A percentile compares a stretch with the other conserved stretches of the same genome.
phyloP scores from a whole-genome alignment of 2,888 invertebrate genomes.

The Ceriagrion tenellum region DNA sequence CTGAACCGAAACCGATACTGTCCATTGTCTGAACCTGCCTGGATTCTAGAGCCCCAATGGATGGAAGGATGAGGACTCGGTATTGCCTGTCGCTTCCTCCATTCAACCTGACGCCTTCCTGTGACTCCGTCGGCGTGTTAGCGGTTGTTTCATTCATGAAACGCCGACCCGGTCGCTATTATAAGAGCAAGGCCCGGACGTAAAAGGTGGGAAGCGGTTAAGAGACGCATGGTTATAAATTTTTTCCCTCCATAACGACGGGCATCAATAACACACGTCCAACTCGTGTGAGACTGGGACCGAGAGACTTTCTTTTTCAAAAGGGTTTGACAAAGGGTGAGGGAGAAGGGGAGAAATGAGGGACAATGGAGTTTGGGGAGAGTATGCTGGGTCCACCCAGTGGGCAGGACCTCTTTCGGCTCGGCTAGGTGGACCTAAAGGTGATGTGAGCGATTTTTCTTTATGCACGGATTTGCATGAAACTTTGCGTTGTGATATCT shows the following conservation, averaged over 20 bases:
- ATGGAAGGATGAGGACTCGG: too few relatives aligned
- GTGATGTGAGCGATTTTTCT: too few relatives aligned
- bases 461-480: too few relatives aligned
- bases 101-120: not conserved
- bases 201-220: not conserved
- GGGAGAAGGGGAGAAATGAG: not conserved
- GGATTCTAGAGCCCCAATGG: too few relatives aligned
- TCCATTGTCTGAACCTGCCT: too few relatives aligned
- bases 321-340: not conserved
- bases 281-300: not conserved
- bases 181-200: not conserved
- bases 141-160: not conserved
- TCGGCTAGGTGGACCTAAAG: too few relatives aligned
- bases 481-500: too few relatives aligned
- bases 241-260: constrained; percentile 23
- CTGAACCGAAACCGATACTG: too few relatives aligned
- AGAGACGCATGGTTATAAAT: not conserved
- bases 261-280: constrained; percentile 35
- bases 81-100: too few relatives aligned
- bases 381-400: not conserved
- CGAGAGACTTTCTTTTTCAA: not conserved
- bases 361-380: not conserved
- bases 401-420: too few relatives aligned
- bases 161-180: not conserved
- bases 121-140: not conserved